Percentiles rank a stretch among this genome's conserved stretches.
phyloP scores from a whole-genome alignment of 2,113 vertebrate species.

The Brienomyrus brachyistius region DNA sequence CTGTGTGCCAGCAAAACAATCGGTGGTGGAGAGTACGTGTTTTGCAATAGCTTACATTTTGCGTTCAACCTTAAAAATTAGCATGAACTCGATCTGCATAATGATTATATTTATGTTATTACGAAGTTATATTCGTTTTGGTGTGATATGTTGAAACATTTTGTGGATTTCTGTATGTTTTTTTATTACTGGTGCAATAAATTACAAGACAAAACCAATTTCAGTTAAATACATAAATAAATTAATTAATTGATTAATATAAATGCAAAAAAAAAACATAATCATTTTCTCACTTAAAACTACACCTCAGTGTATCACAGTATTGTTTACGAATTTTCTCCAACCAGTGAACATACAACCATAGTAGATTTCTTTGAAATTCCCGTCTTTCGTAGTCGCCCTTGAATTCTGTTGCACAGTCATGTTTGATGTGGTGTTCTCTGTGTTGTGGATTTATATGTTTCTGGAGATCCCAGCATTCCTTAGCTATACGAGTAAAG shows the following conservation, averaged over 20 bases:
- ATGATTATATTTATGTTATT: neutral
- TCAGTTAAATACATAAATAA: neutral
- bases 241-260: neutral
- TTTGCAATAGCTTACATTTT: neutral
- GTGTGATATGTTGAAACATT: neutral
- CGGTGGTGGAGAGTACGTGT: neutral
- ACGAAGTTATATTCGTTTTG: neutral
- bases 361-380: neutral
- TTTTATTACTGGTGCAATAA: neutral
- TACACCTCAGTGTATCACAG: neutral
- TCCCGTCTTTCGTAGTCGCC: neutral
- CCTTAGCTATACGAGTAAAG: accelerated
- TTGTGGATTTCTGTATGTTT: neutral
- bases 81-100: neutral
- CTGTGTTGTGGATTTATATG: neutral
- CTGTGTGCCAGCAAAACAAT: neutral
- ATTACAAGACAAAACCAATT: neutral
- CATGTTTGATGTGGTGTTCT: neutral
- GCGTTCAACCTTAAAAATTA: neutral
- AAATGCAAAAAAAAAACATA: neutral
- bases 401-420: neutral
- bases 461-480: neutral
- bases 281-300: neutral
- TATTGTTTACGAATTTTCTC: neutral
- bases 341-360: neutral